Evolutionary conservation across 2,797 vertebrate genomes (phyloP).

Genomic region (Sebastiscus tertius): DNA sequence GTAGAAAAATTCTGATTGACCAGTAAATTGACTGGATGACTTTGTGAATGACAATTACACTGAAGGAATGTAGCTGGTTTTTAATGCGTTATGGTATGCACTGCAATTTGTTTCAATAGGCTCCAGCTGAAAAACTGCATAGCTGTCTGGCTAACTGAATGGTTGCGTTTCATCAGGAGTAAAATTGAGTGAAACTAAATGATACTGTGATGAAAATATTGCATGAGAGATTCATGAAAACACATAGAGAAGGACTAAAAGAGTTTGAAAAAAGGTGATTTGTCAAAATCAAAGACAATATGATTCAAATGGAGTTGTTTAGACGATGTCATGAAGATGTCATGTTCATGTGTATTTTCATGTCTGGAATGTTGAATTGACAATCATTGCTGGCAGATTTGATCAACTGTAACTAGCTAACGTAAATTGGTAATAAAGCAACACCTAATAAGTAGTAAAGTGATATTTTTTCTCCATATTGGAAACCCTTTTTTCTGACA

Average conservation of each 20-base stretch:
- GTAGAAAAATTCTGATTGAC: slow-evolving; percentile 23
- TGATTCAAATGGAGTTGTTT: not conserved
- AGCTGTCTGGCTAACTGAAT: not conserved
- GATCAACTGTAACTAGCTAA: not conserved
- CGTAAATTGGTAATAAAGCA: not conserved
- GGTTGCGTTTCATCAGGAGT: not conserved
- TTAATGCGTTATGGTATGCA: not conserved
- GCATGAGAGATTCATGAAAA: not conserved
- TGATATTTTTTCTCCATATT: no score
- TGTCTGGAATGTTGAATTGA: not conserved
- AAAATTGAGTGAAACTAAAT: not conserved
- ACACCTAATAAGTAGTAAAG: not conserved
- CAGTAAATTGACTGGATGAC: slow-evolving; percentile 11
- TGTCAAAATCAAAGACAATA: not conserved
- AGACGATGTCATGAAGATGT: not conserved
- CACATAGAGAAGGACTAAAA: not conserved
- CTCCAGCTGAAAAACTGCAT: not conserved
- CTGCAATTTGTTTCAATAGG: not conserved
- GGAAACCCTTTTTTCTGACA: no score
- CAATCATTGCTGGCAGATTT: not conserved
- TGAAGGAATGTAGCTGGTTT: not conserved
- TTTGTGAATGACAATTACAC: slow-evolving; percentile 27
- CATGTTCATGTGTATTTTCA: not conserved
- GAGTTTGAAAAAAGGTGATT: not conserved
- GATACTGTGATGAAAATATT: not conserved